Conservation (phyloP, 2,888 invertebrate genomes). For the Tenthredo amoena region DNA sequence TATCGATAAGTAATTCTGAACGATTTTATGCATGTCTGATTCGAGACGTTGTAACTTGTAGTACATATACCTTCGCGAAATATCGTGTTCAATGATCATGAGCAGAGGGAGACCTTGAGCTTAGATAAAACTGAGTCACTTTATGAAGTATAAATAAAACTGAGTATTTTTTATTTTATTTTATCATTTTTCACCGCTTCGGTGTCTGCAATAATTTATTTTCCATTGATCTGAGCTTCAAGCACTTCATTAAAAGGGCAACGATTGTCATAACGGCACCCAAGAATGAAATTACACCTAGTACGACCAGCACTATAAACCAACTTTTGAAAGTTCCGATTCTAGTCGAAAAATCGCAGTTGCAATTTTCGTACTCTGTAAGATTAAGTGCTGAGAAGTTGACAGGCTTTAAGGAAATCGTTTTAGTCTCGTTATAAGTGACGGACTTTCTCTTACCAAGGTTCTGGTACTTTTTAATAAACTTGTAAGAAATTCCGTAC, state of each 20-base stretch:
- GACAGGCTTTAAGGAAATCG: slow-evolving; percentile 69
- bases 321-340: slow-evolving; percentile 72
- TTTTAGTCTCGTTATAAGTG: slow-evolving; percentile 62
- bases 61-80: background rate
- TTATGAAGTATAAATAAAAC: background rate
- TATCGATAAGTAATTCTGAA: background rate
- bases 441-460: slow-evolving; percentile 63
- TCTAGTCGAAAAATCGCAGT: slow-evolving; percentile 70
- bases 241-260: slow-evolving; percentile 67
- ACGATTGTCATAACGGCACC: slow-evolving; percentile 70
- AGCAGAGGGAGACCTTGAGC: background rate
- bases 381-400: slow-evolving; percentile 70
- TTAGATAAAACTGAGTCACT: background rate
- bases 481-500: slow-evolving; percentile 71
- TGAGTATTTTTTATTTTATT: background rate
- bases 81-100: background rate
- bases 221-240: slow-evolving; percentile 67
- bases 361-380: slow-evolving; percentile 68
- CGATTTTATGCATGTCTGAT: background rate
- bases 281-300: slow-evolving; percentile 70
- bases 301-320: slow-evolving; percentile 71
- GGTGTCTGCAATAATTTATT: slow-evolving; percentile 70
- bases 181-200: slow-evolving; percentile 61
- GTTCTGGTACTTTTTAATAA: slow-evolving; percentile 64
- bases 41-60: background rate